Percentiles rank a stretch among this genome's conserved stretches.
These are phyloP conservation scores for Takifugu flavidus DNA, from an alignment of 2,113 vertebrate genomes.

Conservation along the genomic window DNA sequence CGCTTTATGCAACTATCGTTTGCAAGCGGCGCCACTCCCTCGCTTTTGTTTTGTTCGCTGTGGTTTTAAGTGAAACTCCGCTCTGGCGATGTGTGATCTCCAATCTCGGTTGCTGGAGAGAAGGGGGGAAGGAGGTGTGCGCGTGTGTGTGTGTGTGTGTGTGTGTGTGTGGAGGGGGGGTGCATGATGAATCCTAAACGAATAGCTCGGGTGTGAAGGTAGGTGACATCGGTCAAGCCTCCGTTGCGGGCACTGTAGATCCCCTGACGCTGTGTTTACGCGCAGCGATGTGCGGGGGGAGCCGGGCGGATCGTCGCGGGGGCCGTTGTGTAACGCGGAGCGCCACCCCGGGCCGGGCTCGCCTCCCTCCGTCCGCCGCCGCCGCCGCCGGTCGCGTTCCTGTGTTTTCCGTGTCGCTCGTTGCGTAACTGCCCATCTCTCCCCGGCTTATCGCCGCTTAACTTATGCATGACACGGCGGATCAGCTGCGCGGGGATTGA, in stretches of 20 bases:
- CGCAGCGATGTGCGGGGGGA: constrained; percentile 5
- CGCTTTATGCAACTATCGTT: constrained; percentile 65
- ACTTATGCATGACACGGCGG: constrained; percentile 30
- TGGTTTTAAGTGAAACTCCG: constrained; percentile 25
- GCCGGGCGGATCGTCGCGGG: constrained; percentile 10
- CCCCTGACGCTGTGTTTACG: constrained; percentile 37
- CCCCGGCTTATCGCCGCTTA: constrained; percentile 26
- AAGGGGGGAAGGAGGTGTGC: background rate
- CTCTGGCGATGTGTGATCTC: constrained; percentile 9
- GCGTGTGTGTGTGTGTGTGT: too few species aligned
- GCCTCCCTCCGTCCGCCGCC: constrained; percentile 25
- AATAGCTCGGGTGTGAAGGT: constrained; percentile 12
- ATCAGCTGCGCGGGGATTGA: constrained; percentile 11
- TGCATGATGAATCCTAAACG: constrained; percentile 8
- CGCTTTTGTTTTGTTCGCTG: constrained; percentile 55
- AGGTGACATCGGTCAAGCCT: constrained; percentile 49
- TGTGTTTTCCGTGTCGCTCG: constrained; percentile 65
- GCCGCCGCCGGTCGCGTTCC: constrained; percentile 69
- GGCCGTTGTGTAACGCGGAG: constrained; percentile 1
- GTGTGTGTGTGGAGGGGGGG: background rate
- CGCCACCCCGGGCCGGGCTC: constrained; percentile 10
- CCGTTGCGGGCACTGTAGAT: constrained; percentile 5
- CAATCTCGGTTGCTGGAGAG: constrained; percentile 21
- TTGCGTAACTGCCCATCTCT: constrained; percentile 67
- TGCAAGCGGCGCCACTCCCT: constrained; percentile 66